Evolutionary conservation across 2,888 invertebrate genomes (phyloP).

Genomic region (Campopleginae sp.): DNA sequence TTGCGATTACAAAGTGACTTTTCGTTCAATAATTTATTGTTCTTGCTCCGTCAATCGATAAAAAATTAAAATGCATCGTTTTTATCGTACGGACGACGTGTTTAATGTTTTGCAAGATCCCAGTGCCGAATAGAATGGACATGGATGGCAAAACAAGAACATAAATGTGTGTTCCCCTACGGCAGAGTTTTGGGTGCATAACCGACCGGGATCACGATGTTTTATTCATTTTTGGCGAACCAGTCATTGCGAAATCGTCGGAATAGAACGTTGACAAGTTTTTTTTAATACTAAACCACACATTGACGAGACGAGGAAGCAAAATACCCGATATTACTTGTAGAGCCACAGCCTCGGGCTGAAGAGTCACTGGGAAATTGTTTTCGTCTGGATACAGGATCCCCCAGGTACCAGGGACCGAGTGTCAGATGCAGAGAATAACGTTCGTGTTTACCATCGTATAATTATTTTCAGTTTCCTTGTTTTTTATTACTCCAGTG

Average conservation of each 20-base stretch:
- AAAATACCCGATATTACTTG: neutral
- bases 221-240: neutral
- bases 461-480: neutral
- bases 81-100: constrained; percentile 60
- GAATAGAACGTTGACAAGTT: neutral
- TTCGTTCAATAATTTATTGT: neutral
- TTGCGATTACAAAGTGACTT: neutral
- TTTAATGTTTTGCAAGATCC: constrained; percentile 57
- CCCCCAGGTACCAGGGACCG: neutral
- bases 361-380: neutral
- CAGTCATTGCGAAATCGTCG: neutral
- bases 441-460: neutral
- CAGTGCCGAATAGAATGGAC: constrained; percentile 14
- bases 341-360: neutral
- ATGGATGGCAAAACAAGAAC: neutral
- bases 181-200: neutral
- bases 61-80: constrained; percentile 69
- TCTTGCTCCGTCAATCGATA: neutral
- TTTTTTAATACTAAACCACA: neutral
- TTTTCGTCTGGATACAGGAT: neutral
- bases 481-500: neutral
- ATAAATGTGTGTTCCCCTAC: neutral
- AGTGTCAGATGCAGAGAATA: neutral
- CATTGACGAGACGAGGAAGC: neutral
- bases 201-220: neutral